Evolutionary conservation across 1,140 invertebrate genomes (phyloP).

Genomic region (Choristoneura fumiferana): DNA sequence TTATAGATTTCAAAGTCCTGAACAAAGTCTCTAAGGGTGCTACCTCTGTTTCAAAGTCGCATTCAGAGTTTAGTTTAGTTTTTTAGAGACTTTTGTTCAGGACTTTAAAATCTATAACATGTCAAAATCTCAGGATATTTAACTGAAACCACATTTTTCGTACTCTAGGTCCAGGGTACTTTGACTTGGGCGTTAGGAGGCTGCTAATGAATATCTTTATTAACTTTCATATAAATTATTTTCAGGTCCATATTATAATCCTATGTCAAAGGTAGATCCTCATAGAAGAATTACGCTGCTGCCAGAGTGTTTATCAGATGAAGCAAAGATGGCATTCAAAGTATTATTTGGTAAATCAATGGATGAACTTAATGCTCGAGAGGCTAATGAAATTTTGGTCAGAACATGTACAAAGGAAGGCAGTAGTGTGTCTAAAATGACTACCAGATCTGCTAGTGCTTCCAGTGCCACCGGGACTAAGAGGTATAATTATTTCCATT

Average conservation of each 20-base stretch:
- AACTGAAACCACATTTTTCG: too few species aligned
- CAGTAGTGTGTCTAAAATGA: conserved; percentile 62
- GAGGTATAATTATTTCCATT: too few species aligned
- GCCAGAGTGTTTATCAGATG: conserved; percentile 83
- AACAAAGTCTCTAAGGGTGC: too few species aligned
- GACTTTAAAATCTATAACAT: conserved; percentile 1
- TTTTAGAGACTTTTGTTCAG: too few species aligned
- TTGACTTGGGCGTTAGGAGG: too few species aligned
- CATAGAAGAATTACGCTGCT: conserved; percentile 88
- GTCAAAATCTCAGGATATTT: too few species aligned
- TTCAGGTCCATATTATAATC: conserved; percentile 77
- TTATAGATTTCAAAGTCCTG: too few species aligned
- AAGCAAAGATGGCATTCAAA: conserved; percentile 82
- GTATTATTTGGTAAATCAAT: conserved; percentile 82
- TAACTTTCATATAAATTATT: conserved; percentile 28
- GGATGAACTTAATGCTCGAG: conserved; percentile 85
- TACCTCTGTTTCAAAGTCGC: too few species aligned
- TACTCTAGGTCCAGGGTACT: too few species aligned
- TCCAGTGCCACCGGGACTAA: conserved; percentile 52
- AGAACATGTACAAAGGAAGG: conserved; percentile 83
- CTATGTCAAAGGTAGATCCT: conserved; percentile 80
- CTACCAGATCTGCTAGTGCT: conserved; percentile 63
- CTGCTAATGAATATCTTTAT: too few species aligned
- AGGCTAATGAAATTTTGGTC: conserved; percentile 90
- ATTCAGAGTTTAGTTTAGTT: too few species aligned